These are phyloP conservation scores for Notospermus geniculatus DNA, from an alignment of 1,140 invertebrate species.

Conservation along the genomic window DNA sequence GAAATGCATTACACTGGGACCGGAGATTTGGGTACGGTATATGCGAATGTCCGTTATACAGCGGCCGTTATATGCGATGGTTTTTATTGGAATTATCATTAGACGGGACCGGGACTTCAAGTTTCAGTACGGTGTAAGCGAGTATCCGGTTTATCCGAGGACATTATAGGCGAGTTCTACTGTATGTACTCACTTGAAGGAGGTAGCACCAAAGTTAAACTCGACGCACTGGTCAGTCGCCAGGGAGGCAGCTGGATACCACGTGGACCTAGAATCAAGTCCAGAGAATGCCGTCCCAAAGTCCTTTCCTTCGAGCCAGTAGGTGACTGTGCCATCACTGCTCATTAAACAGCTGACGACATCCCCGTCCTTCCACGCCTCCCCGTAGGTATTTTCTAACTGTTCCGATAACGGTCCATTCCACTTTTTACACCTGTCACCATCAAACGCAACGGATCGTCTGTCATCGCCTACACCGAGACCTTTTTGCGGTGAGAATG, in stretches of 20 bases:
- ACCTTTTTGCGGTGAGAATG: conserved; percentile 6
- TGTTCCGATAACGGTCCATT: conserved; percentile 8
- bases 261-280: no score
- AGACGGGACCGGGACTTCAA: no score
- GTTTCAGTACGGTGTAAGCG: no score
- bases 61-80: no score
- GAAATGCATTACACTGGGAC: no score
- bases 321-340: background rate
- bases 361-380: conserved; percentile 6
- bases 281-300: conserved; percentile 2
- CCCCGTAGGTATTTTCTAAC: conserved; percentile 8
- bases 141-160: no score
- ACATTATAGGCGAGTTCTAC: no score
- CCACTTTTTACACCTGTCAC: conserved; percentile 12
- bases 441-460: conserved; percentile 9
- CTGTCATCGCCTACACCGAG: conserved; percentile 12
- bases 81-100: no score
- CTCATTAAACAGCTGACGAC: conserved; percentile 5
- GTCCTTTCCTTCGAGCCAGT: conserved; percentile 2
- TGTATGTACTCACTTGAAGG: background rate
- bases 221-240: background rate
- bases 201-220: background rate
- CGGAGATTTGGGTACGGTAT: no score
- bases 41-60: no score
- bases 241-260: background rate